Base-by-base conservation (phyloP, 2,797 vertebrate genomes). In the Falco rusticolus region DNA sequence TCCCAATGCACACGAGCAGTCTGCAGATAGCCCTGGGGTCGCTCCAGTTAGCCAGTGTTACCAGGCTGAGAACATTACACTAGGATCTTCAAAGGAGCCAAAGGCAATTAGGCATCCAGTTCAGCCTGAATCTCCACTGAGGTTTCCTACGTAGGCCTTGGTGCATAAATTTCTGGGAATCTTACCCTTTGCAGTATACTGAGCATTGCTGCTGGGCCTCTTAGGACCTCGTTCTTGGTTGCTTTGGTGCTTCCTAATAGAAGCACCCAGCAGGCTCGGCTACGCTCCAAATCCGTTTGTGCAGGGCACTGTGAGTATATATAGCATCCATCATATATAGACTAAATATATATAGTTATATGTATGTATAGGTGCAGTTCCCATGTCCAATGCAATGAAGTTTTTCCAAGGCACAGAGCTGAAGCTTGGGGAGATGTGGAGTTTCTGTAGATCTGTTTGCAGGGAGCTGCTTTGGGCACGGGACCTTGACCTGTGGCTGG, bases 301-400 rank as follows among this genome's bases (percentile, higher is more conserved):
- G 39, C 72, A 50, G 79, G 56, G 13, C 33, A 2, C 29, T 11
- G 22, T 8, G 50, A 17, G 9, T 6, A 11, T 34, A 4, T 20
- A 16, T 4, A 2, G 45, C 31, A 34, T 14, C 15, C 34, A 37
- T 41, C 26, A 14, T 16, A 5, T 10, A 5, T 1, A 25, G 43
- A 5, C 11, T 45, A 3, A 13, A 6, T 16, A 2, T 20, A 10
- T 19, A 11, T 8, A 34, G 20, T 5, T 8, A 19, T 15, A 41
- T 10, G 17, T 47, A 2, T 7, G 12, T 34, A 8, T 9, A 13
- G 7, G 0, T 7, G 3, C 1, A 24, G 34, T 24, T 66, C n/a
- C 29, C 3, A 0, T 29, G 21, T 45, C 39, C 56, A 39, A 2
- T 5, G 56, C 66, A 39, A 0, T 51, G 39, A 20, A 43, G 10